A percentile compares a stretch with the other conserved stretches of the same genome.
Evolutionary conservation across 2,888 invertebrate species (phyloP).

Genomic region (Iphiclides podalirius): DNA sequence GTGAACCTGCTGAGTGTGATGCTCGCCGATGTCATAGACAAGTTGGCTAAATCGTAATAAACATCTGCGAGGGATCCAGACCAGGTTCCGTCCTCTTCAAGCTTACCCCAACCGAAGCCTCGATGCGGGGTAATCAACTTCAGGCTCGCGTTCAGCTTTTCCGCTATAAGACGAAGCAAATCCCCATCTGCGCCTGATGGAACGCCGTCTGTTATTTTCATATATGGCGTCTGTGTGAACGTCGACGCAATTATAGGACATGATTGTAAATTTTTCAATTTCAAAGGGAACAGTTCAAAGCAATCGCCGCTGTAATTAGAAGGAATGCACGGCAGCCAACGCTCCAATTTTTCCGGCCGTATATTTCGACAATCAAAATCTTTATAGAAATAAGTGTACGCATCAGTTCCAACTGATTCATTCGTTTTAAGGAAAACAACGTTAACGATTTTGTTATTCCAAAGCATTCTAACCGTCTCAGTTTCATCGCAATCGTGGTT

Average conservation of each 20-base stretch:
- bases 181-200: conserved; percentile 58
- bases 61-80: conserved; percentile 60
- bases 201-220: conserved; percentile 45
- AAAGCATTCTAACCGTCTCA: conserved; percentile 44
- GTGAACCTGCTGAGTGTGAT: conserved; percentile 48
- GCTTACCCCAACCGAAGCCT: conserved; percentile 57
- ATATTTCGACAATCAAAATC: conserved; percentile 43
- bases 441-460: conserved; percentile 54
- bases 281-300: conserved; percentile 43
- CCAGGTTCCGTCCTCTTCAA: conserved; percentile 52
- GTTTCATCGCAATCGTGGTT: conserved; percentile 47
- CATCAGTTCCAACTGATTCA: conserved; percentile 28
- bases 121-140: conserved; percentile 46
- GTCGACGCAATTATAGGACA: conserved; percentile 58
- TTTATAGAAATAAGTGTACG: conserved; percentile 47
- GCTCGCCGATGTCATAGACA: conserved; percentile 62
- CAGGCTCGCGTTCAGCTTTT: conserved; percentile 52
- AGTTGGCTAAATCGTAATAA: conserved; percentile 53
- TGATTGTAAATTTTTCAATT: conserved; percentile 47
- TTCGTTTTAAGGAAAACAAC: conserved; percentile 47
- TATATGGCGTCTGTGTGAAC: conserved; percentile 54
- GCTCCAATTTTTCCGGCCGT: conserved; percentile 39
- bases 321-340: conserved; percentile 30
- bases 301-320: conserved; percentile 25
- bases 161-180: conserved; percentile 45